Evolutionary conservation across 2,113 vertebrate genomes (phyloP).

Genomic region (Muscicapa adusta): DNA sequence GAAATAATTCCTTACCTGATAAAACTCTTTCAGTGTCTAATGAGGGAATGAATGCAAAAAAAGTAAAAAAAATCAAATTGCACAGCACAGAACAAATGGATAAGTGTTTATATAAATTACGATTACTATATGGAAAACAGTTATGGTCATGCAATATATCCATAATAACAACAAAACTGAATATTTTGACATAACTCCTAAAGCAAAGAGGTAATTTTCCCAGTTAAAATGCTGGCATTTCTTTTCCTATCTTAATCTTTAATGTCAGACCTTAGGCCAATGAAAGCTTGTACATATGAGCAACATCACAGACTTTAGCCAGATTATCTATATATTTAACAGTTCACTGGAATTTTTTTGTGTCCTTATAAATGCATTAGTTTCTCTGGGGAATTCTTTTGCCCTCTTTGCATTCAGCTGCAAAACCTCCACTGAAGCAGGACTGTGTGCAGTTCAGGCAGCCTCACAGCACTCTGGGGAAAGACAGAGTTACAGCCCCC

Average conservation of each 20-base stretch:
- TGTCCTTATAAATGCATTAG: conserved; percentile 7
- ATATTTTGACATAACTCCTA: conserved; percentile 45
- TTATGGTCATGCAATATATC: conserved; percentile 76
- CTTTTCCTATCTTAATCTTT: not conserved
- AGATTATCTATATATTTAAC: not conserved
- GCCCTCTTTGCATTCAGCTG: not conserved
- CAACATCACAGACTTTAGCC: not conserved
- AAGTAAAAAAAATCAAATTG: conserved; percentile 88
- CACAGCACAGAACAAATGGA: conserved; percentile 85
- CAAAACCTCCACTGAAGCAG: not conserved
- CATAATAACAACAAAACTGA: conserved; percentile 57
- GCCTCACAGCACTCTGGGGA: not conserved
- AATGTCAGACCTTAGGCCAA: not conserved
- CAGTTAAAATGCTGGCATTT: not conserved
- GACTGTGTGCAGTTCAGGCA: not conserved
- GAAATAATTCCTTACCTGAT: conserved; percentile 92
- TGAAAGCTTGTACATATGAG: not conserved
- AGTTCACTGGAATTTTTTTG: not conserved
- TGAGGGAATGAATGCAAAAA: conserved; percentile 88
- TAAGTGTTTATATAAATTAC: conserved; percentile 74
- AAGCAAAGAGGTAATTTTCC: conserved; percentile 40
- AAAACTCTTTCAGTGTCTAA: conserved; percentile 98
- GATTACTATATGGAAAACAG: conserved; percentile 75
- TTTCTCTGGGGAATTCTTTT: not conserved
- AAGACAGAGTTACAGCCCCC: not conserved